A percentile compares a stretch with the other conserved stretches of the same genome.
Evolutionary conservation across 2,888 invertebrate genomes (phyloP).

Genomic region (Petrolisthes cinctipes): DNA sequence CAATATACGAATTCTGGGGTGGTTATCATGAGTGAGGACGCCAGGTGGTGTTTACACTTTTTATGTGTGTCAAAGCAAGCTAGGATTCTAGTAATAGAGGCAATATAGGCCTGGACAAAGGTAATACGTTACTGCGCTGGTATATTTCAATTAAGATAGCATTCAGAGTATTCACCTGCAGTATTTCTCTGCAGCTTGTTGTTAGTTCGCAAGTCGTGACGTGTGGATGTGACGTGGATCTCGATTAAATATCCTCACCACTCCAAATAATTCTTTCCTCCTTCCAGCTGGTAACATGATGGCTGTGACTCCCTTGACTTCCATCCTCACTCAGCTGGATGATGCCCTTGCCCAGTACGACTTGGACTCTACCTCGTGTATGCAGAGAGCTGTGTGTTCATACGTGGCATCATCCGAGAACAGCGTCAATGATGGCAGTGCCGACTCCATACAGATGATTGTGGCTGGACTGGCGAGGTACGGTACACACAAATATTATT

Average conservation of each 20-base stretch:
- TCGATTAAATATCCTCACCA: too few relatives aligned
- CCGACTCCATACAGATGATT: slow-evolving; percentile 60
- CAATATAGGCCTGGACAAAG: too few relatives aligned
- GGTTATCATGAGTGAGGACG: too few relatives aligned
- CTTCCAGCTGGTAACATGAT: background rate
- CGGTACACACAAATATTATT: background rate
- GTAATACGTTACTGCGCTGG: too few relatives aligned
- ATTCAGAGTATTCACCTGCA: background rate
- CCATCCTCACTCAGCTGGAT: slow-evolving; percentile 75
- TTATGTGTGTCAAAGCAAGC: too few relatives aligned
- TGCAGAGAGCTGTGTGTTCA: slow-evolving; percentile 76
- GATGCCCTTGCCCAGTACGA: slow-evolving; percentile 74
- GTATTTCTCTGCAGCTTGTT: too few relatives aligned
- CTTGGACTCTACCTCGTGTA: slow-evolving; percentile 76
- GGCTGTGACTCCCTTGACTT: slow-evolving; percentile 47
- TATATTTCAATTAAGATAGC: too few relatives aligned
- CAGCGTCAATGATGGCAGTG: slow-evolving; percentile 68
- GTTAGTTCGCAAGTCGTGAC: too few relatives aligned
- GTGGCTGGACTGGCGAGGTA: slow-evolving; percentile 65
- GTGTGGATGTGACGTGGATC: too few relatives aligned
- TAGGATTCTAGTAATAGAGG: too few relatives aligned
- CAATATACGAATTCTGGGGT: background rate
- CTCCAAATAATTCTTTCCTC: background rate
- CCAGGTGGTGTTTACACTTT: too few relatives aligned
- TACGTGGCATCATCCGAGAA: slow-evolving; percentile 70